Evolutionary conservation across 2,888 invertebrate genomes (phyloP), one percentile per base, ranked within the genome.

Genomic region (Diplazon laetatorius): DNA sequence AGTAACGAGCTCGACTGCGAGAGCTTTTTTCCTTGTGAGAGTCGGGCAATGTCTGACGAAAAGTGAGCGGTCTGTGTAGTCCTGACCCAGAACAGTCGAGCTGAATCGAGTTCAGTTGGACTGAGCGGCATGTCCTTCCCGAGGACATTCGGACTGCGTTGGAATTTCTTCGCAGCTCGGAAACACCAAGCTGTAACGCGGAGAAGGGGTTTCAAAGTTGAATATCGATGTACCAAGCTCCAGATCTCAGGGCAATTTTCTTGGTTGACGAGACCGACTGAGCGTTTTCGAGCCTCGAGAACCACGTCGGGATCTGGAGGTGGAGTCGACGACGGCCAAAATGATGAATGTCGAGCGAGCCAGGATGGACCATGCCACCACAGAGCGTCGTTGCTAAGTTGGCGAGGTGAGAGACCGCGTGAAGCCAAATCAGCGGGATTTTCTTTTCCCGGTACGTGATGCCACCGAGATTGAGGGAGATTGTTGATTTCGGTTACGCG

Each of bases 401-500:
- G 66, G 1, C 1, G 25, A 0, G 52, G 16, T 0, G 66, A 42
- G 4, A 22, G 6, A 0, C 66, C 66, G 1, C 66, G 52, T 0
- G 66, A 66, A 0, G 52, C 66, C 4, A 8, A 14, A 10, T 52
- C 42, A 3, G 52, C 39, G 2, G 65, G 66, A 22, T 50, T 42
- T 16, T 25, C 66, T 3, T 6, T 18, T 4, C 39, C 52, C 0
- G 59, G n/a, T 1, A 59, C 59, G 39, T 59, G 59, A 3, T 16
- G 39, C 59, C 42, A 52, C 2, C 63, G n/a, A 8, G 48, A 30
- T 3, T 14, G 20, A 10, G 10, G 42, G 6, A 30, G 25, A 4
- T 55, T 9, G 1, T 55, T 12, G 1, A 55, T 55, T 6, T 55
- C 55, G 0, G 57, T 22, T 4, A 86, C 84, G 25, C 86, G 68